These are phyloP conservation scores for Wiebesia pumilae DNA, from an alignment of 1,140 invertebrate genomes.

Conservation along the genomic window DNA sequence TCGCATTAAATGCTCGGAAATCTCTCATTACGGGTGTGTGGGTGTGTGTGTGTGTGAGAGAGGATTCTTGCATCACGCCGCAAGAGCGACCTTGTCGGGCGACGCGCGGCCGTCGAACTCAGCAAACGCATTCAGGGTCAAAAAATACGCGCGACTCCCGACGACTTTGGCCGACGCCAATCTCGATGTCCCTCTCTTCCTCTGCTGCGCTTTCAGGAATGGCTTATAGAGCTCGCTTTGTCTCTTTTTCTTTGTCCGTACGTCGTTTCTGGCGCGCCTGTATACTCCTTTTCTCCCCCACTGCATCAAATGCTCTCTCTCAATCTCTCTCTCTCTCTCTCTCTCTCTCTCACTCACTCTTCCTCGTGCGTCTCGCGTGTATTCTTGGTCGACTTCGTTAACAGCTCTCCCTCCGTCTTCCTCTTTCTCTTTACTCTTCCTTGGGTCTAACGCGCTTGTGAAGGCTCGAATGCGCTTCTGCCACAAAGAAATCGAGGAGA, in stretches of 20 bases:
- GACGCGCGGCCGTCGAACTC: constrained; percentile 61
- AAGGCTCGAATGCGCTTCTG: constrained; percentile 21
- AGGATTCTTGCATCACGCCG: constrained; percentile 44
- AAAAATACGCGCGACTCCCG: constrained; percentile 57
- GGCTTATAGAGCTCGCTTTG: neutral
- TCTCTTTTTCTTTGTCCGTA: constrained; percentile 2
- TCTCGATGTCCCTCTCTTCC: neutral
- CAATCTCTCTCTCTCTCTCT: neutral
- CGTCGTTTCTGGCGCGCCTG: neutral
- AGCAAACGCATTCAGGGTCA: constrained; percentile 60
- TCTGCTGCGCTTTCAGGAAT: constrained; percentile 15
- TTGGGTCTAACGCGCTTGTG: neutral
- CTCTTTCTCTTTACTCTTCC: neutral
- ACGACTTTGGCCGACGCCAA: constrained; percentile 53
- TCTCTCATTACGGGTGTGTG: neutral
- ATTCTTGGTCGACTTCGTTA: constrained; percentile 36
- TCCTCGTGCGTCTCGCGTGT: too few species aligned
- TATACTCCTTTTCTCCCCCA: too few species aligned
- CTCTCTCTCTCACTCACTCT: neutral
- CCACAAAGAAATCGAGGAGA: neutral
- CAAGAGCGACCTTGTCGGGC: constrained; percentile 58
- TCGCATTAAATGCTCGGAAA: too few species aligned
- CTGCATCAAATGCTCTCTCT: too few species aligned
- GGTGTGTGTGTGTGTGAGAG: constrained; percentile 34
- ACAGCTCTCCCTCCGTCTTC: neutral